Evolutionary conservation across 2,888 invertebrate genomes (phyloP), one percentile per base, ranked within the genome.

Genomic region (Trissolcus japonicus): DNA sequence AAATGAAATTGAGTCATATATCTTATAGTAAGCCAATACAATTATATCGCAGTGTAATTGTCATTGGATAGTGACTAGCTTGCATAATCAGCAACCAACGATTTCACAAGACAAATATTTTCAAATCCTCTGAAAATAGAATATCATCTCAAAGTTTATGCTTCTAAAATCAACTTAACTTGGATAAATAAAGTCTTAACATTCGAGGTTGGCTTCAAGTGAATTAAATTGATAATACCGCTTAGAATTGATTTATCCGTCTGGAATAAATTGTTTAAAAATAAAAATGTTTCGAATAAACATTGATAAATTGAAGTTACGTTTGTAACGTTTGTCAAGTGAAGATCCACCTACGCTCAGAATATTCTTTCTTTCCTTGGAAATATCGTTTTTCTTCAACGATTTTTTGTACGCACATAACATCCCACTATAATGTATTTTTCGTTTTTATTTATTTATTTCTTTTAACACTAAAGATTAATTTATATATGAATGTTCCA

Each of bases 351-450:
- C 35, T 35, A 35, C 35, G 35, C 35, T 48, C 48, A 14, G 1
- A 25, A 25, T 25, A 25, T 25, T 9, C 11, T 6, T 11, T 1
- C 11, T 17, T 17, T 51, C 55, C 13, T 29, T 53, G 29, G 41
- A 57, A 60, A 46, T 35, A 51, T 72, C 41, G 19, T 68, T 56
- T 61, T 54, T 40, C 17, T 55, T 29, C 48, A 76, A 68, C 73
- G 73, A 73, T 68, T 73, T n/a, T 63, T 73, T 71, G 48, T 59
- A 62, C 67, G 76, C 67, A 67, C 50, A 60, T 65, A 69, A 76
- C 76, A 56, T 62, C 55, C 57, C 43, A 57, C 67, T 67, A 74
- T 48, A 62, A 55, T 71, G 13, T 59, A 25, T 72, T 60, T 60
- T n/a, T 41, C 25, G 13, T 35, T 57, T 41, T 57, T 53, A 4